These are phyloP conservation scores for Zosterops lateralis DNA, from an alignment of 2,113 vertebrate genomes.

Conservation along the genomic window DNA sequence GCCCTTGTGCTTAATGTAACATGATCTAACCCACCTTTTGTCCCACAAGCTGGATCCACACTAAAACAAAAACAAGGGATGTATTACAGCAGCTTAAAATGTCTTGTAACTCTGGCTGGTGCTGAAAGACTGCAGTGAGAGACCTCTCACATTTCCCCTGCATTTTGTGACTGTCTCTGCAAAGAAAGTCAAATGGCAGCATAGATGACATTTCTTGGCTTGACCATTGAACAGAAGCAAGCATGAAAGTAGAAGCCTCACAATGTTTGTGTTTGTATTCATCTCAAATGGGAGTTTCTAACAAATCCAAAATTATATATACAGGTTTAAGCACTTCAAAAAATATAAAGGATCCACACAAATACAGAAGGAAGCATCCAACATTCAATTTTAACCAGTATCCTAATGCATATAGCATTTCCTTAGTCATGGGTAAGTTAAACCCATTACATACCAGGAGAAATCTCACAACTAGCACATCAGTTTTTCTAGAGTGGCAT, in stretches of 20 bases:
- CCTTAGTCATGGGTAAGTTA: background rate
- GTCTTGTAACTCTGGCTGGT: background rate
- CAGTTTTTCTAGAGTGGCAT: background rate
- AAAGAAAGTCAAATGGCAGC: background rate
- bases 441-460: background rate
- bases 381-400: rapidly evolving
- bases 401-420: background rate
- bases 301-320: background rate
- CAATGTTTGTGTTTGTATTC: background rate
- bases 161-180: background rate
- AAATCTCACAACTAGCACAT: background rate
- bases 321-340: background rate
- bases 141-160: background rate
- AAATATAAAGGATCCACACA: background rate
- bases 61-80: background rate
- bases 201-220: background rate
- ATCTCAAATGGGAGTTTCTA: background rate
- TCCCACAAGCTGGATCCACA: background rate
- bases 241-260: background rate
- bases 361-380: background rate
- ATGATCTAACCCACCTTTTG: background rate
- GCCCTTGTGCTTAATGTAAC: background rate
- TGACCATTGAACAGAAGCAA: background rate
- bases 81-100: background rate
- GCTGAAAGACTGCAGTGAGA: background rate